Evolutionary conservation across 2,113 vertebrate species (phyloP), one percentile per base, ranked within the genome.

Genomic region (Ranitomeya imitator): DNA sequence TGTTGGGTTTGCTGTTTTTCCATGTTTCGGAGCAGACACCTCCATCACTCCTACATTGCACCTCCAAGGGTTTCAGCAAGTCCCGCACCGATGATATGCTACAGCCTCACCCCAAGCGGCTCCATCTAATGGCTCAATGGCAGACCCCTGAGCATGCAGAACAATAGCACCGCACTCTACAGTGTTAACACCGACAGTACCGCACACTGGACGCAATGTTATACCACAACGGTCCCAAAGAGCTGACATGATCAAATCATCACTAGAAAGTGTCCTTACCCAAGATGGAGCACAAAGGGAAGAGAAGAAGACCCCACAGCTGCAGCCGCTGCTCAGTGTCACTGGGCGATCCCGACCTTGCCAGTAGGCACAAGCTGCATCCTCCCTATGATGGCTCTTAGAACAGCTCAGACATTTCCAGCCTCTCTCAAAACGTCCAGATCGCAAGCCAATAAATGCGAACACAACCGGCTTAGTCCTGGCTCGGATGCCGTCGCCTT

Each of bases 341-440:
- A 88, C 37, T 67, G 81, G 80, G 73, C 82, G 87, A 88, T 65
- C 69, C 81, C 78, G 87, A 88, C 87, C 87, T 88, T 88, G 87
- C 87, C 84, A 81, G 79, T 81, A 76, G 78, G 87, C 55, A 83
- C 23, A 74, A 84, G 80, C 71, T 67, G 87, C 87, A 88, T 88
- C 87, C 87, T 69, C 79, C 80, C 45, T 78, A 37, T 26, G 77
- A 71, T 26, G 63, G 59, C 86, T 87, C 65, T 88, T 60, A 83
- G 59, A 21, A 69, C 87, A 84, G 55, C 80, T 71, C 31, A 12
- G 19, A 23, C 85, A 31, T 85, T 54, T 31, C 52, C 67, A 79
- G 73, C 65, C 21, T 37, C 55, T 69, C 1, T 37, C 10, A 45
- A 45, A 45, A 45, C 4, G 37, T 45, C 37, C 37, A 45, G 37